A percentile compares a stretch with the other conserved stretches of the same genome.
Evolutionary conservation across 2,888 invertebrate species (phyloP).

Genomic region (Chrysolina oricalcia): DNA sequence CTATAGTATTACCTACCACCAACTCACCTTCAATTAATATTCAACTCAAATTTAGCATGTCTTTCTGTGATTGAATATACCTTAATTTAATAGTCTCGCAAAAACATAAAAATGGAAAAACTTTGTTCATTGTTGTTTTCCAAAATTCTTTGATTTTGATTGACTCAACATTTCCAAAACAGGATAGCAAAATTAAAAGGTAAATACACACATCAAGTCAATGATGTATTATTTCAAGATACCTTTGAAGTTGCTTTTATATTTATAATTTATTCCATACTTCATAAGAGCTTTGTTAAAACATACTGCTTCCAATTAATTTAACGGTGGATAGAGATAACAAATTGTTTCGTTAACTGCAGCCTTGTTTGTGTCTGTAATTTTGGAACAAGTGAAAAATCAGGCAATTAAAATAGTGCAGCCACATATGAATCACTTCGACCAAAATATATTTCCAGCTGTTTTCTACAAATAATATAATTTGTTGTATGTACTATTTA

Average conservation of each 20-base stretch:
- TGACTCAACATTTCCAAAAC: too few species aligned
- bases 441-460: slow-evolving; percentile 7
- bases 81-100: too few species aligned
- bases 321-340: not conserved
- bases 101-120: too few species aligned
- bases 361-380: slow-evolving; percentile 16
- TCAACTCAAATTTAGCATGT: too few species aligned
- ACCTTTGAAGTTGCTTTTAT: not conserved
- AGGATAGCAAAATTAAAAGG: too few species aligned
- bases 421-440: slow-evolving; percentile 18
- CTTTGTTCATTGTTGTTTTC: too few species aligned
- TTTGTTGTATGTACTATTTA: not conserved
- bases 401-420: slow-evolving; percentile 21
- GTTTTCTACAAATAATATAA: slow-evolving; percentile 10
- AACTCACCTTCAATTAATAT: too few species aligned
- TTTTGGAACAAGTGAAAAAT: slow-evolving; percentile 15
- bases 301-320: slow-evolving; percentile 1
- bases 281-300: not conserved
- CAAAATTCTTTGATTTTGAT: too few species aligned
- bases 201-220: not conserved
- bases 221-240: not conserved
- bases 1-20: too few species aligned
- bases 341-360: slow-evolving; percentile 14
- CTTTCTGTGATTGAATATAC: too few species aligned
- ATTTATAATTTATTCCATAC: not conserved